Conservation (phyloP, 2,888 invertebrate genomes). For the Andrena trimmerana region DNA sequence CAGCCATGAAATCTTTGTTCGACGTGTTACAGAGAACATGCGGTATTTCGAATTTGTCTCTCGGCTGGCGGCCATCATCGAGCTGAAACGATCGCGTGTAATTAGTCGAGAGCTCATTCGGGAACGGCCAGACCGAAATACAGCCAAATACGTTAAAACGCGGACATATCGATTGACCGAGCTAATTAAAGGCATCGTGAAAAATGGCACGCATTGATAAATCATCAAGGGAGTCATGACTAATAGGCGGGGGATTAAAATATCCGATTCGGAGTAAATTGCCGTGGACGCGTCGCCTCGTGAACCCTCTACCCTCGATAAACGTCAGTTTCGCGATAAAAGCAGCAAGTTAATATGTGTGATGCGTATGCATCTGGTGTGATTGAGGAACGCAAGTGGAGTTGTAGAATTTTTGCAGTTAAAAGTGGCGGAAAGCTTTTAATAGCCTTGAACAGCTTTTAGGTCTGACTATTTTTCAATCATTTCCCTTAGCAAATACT, state of each 20-base stretch:
- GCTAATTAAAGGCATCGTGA: constrained; percentile 51
- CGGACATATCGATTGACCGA: constrained; percentile 28
- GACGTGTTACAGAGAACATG: constrained; percentile 7
- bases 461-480: too few relatives aligned
- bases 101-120: constrained; percentile 44
- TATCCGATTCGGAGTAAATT: constrained; percentile 49
- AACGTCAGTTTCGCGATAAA: constrained; percentile 36
- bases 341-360: neutral
- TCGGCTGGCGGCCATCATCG: constrained; percentile 27
- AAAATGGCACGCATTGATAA: constrained; percentile 50
- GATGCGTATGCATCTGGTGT: too few relatives aligned
- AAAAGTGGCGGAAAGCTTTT: too few relatives aligned
- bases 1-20: constrained; percentile 28
- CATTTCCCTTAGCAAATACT: too few relatives aligned
- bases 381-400: too few relatives aligned
- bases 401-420: too few relatives aligned
- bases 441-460: too few relatives aligned
- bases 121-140: constrained; percentile 26
- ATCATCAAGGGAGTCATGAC: constrained; percentile 29
- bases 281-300: neutral
- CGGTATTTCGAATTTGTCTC: constrained; percentile 49
- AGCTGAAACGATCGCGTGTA: constrained; percentile 47
- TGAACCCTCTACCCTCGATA: constrained; percentile 6
- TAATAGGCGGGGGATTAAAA: constrained; percentile 50
- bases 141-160: constrained; percentile 53